Conservation (phyloP, 1,140 invertebrate genomes). For the Cataglyphis hispanica region DNA sequence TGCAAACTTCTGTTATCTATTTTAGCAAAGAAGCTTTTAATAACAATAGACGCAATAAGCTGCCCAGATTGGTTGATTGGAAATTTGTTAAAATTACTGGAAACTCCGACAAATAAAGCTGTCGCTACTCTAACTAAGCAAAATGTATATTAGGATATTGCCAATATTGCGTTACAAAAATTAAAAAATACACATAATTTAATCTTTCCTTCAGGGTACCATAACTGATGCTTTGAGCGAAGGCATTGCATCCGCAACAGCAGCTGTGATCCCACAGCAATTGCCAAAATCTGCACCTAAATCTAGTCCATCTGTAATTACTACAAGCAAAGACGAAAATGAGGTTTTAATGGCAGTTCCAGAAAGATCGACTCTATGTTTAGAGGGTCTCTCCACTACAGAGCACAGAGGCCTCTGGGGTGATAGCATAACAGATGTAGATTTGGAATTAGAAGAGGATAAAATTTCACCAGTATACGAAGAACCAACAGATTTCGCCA, state of each 20-base stretch:
- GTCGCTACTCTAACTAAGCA: conserved; percentile 32
- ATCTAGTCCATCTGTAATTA: conserved; percentile 39
- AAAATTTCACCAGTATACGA: conserved; percentile 89
- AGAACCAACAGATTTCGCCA: conserved; percentile 90
- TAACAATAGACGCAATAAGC: conserved; percentile 76
- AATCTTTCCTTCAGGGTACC: conserved; percentile 63
- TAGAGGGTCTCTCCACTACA: conserved; percentile 77
- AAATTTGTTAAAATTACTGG: conserved; percentile 71
- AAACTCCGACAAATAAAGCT: conserved; percentile 53
- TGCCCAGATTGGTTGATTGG: conserved; percentile 79
- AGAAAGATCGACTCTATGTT: conserved; percentile 71
- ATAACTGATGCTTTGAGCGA: conserved; percentile 78
- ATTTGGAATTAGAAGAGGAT: conserved; percentile 80
- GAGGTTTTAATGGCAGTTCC: conserved; percentile 27
- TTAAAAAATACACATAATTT: not conserved
- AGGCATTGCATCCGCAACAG: conserved; percentile 81
- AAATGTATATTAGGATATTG: conserved; percentile 15
- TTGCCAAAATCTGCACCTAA: conserved; percentile 74
- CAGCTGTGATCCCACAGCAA: conserved; percentile 79
- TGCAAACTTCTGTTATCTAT: conserved; percentile 89
- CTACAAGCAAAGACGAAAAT: conserved; percentile 35
- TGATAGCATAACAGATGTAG: conserved; percentile 75
- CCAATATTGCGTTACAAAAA: not conserved
- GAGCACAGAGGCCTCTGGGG: conserved; percentile 82
- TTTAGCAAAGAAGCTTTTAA: conserved; percentile 87